Conservation (phyloP, 1,140 invertebrate genomes). For the Cotesia typhae region DNA sequence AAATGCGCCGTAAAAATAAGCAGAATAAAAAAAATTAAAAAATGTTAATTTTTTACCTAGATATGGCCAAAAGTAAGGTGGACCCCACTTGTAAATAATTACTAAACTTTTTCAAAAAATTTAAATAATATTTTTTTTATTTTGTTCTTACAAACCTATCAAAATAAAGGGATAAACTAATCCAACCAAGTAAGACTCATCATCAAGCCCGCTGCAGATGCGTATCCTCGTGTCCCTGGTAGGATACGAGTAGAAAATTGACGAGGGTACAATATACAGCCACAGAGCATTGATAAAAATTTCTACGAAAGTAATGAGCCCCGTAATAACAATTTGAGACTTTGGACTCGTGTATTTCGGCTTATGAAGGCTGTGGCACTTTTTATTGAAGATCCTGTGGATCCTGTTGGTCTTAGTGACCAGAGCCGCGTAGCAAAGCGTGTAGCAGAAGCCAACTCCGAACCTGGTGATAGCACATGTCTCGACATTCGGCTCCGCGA, state of each 20-base stretch:
- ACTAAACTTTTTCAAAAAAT: too few species aligned
- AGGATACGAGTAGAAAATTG: slow-evolving; percentile 59
- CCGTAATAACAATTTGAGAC: slow-evolving; percentile 68
- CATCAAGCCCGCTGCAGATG: slow-evolving; percentile 66
- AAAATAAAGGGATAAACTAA: slow-evolving; percentile 70
- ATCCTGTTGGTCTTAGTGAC: slow-evolving; percentile 72
- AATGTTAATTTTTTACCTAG: too few species aligned
- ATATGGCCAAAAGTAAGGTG: too few species aligned
- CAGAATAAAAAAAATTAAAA: too few species aligned
- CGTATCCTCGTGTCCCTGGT: slow-evolving; percentile 56
- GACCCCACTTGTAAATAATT: too few species aligned
- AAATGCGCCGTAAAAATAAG: too few species aligned
- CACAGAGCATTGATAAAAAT: slow-evolving; percentile 66
- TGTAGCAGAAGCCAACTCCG: slow-evolving; percentile 68
- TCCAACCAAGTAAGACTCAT: slow-evolving; percentile 67
- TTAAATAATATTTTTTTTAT: too few species aligned
- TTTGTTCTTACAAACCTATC: slow-evolving; percentile 49
- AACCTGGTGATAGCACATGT: slow-evolving; percentile 68
- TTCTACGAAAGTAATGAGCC: slow-evolving; percentile 66
- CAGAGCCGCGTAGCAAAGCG: slow-evolving; percentile 69
- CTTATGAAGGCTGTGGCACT: slow-evolving; percentile 51
- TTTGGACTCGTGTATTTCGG: slow-evolving; percentile 64
- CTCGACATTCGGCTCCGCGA: slow-evolving; percentile 61
- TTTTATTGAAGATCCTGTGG: slow-evolving; percentile 68
- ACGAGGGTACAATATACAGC: slow-evolving; percentile 65